These are phyloP conservation scores for Phytoseiulus persimilis DNA, from an alignment of 2,888 invertebrate genomes.

Conservation along the genomic window DNA sequence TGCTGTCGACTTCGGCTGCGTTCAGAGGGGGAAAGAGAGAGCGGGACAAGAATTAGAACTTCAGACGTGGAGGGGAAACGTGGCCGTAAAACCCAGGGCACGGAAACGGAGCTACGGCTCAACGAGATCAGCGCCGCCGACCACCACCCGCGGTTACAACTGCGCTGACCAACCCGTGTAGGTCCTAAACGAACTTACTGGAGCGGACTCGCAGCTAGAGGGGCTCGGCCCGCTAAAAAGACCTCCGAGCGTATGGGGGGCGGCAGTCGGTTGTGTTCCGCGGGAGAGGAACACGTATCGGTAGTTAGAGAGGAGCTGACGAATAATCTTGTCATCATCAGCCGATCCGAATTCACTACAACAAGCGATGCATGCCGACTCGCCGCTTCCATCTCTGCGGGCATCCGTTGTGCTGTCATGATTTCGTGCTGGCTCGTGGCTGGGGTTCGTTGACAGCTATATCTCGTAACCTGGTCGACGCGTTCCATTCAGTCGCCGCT, in stretches of 20 bases:
- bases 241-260: background rate
- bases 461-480: background rate
- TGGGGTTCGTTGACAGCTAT: background rate
- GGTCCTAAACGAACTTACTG: background rate
- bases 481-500: background rate
- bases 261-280: background rate
- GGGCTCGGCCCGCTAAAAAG: background rate
- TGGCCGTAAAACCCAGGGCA: background rate
- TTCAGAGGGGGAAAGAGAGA: background rate
- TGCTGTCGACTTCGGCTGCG: background rate
- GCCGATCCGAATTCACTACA: background rate
- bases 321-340: background rate
- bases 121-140: background rate
- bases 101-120: background rate
- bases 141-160: background rate
- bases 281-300: background rate
- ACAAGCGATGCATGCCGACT: conserved; percentile 5
- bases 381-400: background rate
- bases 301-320: background rate
- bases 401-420: background rate
- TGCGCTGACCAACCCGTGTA: background rate
- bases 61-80: background rate
- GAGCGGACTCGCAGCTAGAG: background rate
- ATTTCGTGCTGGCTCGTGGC: background rate
- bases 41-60: background rate